Percentiles rank a stretch among this genome's conserved stretches.
These are phyloP conservation scores for Azorinus chamasolen DNA, from an alignment of 2,888 invertebrate species.

Conservation along the genomic window DNA sequence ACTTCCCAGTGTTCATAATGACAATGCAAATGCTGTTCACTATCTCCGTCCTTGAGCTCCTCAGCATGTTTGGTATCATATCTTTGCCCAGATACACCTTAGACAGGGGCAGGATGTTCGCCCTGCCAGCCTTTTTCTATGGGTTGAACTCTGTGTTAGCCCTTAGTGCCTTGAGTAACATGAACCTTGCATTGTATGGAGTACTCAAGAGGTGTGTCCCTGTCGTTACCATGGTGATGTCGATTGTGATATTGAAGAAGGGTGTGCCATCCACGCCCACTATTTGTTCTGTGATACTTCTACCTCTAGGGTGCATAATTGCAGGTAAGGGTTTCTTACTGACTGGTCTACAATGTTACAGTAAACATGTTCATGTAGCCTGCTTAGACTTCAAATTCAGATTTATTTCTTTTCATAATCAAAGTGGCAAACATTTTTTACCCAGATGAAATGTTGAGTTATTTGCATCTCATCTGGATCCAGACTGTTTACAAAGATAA, in stretches of 20 bases:
- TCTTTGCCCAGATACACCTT: slow-evolving; percentile 85
- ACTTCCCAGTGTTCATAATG: slow-evolving; percentile 88
- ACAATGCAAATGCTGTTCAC: slow-evolving; percentile 87
- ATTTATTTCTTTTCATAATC: no score
- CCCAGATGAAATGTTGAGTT: no score
- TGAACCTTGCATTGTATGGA: slow-evolving; percentile 88
- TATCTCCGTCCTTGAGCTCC: slow-evolving; percentile 84
- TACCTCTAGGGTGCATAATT: slow-evolving; percentile 86
- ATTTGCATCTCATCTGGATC: no score
- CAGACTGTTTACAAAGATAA: no score
- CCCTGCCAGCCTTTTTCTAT: slow-evolving; percentile 87
- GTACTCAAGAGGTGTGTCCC: slow-evolving; percentile 87
- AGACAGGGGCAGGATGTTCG: slow-evolving; percentile 86
- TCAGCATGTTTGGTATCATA: slow-evolving; percentile 78
- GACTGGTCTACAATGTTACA: not conserved
- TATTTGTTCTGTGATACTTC: slow-evolving; percentile 82
- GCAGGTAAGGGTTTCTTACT: slow-evolving; percentile 83
- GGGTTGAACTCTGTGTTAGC: slow-evolving; percentile 87
- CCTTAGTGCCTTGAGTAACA: slow-evolving; percentile 87
- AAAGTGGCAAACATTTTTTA: no score
- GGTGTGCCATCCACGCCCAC: slow-evolving; percentile 80
- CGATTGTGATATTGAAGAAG: slow-evolving; percentile 85
- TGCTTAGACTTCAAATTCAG: no score
- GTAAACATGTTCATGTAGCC: not conserved
- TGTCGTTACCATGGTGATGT: slow-evolving; percentile 85